Evolutionary conservation across 2,113 vertebrate species (phyloP).

Genomic region (Parotia lawesii): DNA sequence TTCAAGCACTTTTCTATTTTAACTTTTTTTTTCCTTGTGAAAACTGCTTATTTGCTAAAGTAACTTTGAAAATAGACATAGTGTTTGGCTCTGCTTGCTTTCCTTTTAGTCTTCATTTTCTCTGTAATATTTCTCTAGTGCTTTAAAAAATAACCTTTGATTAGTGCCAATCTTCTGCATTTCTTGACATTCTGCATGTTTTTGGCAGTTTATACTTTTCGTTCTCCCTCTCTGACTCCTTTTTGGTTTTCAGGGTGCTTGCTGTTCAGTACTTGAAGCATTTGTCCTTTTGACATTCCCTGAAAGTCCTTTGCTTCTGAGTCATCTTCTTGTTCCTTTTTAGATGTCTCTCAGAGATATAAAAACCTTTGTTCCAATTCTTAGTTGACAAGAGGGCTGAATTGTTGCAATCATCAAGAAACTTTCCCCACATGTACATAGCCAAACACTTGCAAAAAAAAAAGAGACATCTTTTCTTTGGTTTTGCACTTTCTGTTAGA

Average conservation of each 20-base stretch:
- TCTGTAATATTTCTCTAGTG: background rate
- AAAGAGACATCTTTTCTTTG: background rate
- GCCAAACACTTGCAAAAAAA: background rate
- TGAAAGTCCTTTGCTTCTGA: background rate
- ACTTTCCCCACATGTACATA: background rate
- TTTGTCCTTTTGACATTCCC: background rate
- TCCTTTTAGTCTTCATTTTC: background rate
- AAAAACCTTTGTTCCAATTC: background rate
- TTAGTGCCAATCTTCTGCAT: background rate
- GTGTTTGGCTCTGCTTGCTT: background rate
- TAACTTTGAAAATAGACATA: background rate
- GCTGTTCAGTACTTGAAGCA: background rate
- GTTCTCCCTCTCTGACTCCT: background rate
- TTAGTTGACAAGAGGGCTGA: background rate
- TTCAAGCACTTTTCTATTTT: background rate
- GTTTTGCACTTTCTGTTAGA: background rate
- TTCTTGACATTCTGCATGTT: background rate
- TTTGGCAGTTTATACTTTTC: background rate
- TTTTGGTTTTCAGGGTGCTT: background rate
- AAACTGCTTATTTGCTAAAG: background rate
- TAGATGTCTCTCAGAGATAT: background rate
- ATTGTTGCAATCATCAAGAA: background rate
- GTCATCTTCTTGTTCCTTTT: background rate
- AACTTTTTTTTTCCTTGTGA: background rate
- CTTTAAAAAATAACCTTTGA: background rate